Base-by-base conservation (phyloP, 2,113 vertebrate genomes). In the Neogobius melanostomus region DNA sequence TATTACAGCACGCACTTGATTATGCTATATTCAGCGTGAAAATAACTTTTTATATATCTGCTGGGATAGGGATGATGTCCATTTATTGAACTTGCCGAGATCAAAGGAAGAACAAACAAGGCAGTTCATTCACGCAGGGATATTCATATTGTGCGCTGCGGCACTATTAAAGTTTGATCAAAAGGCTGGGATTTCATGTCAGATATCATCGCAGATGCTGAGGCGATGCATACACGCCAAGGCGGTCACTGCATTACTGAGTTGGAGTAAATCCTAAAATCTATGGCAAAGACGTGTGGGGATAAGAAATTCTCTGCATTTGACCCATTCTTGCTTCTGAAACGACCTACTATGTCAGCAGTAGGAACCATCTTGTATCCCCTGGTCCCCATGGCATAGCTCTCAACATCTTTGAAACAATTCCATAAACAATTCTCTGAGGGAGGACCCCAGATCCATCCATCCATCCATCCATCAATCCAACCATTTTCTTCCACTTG, bases 61-160 rank as follows among this genome's bases (percentile, higher is more conserved):
- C 36, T 28, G 9, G 56, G 56, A 21, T 59, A 43, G 28, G 14
- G 11, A 42, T 7, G 53, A 56, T 59, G 56, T 59, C 56, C 21
- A 59, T 59, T 59, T 59, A 59, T 59, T 59, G 56, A 59, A 59
- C 56, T 42, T 42, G 56, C 28, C 4, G 11, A 59, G 56, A 59
- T 36, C 56, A 59, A 43, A 59, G 28, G 21, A 59, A 42, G 56
- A 59, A 59, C 56, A 59, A 59, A 59, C 56, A 42, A 59, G 56
- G 56, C 56, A 42, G 28, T 59, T 6, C 28, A 7, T 59, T 28
- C 14, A 59, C 56, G 42, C 42, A 7, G 28, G 28, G 56, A 16
- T 60, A 44, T 54, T 61, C 44, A 61, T 61, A 16, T n/a, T 45
- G 42, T 61, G 59, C 36, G 14, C 44, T 61, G 59, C 42, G 15